Base-by-base conservation (phyloP, 2,888 invertebrate species). In the Gasteruption jaculator region DNA sequence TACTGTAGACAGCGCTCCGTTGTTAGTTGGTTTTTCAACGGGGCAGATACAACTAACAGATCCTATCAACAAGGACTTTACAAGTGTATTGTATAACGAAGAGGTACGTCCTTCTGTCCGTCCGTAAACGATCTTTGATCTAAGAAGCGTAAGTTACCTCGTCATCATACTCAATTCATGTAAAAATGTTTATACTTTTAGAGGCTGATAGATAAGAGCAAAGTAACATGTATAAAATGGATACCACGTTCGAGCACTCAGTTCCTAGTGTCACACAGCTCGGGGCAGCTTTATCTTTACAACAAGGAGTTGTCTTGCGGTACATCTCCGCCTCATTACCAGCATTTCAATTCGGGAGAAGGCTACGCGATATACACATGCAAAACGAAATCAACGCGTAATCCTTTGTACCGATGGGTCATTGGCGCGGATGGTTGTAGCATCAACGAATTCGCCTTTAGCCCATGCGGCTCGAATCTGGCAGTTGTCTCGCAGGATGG, bases 31-130 rank as follows among this genome's bases (percentile, higher is more conserved):
- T 43, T 97, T 99, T 76, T 93, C 94, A 60, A 95, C 94, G 18
- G 99, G 99, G 50, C 96, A 97, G 76, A 91, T 97, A 67, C 96
- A 97, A 73, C 78, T 97, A 54, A 91, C 97, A 68, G 95, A 99
- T 74, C 95, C 95, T 44, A 87, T 95, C 63, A 91, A 91, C 64
- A 94, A 96, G 71, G 96, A 97, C 77, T n/a, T n/a, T n/a, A 78
- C 91, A 62, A 91, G 90, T 74, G 93, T 93, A 80, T 79, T 96
- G 54, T 97, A 89, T 74, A 97, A 99, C 80, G 96, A 97, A 80
- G 97, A 99, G 81, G 91, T 91, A 67, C 73, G 78, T 73, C 53
- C 18, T 24, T 14, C 5, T 29, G n/a, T n/a, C n/a, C n/a, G n/a
- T n/a, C n/a, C 20, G 33, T 12, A 21, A 38, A 12, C n/a, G 12